A percentile compares a stretch with the other conserved stretches of the same genome.
phyloP scores from a whole-genome alignment of 2,888 invertebrate genomes.

The Entomobrya multifasciata region DNA sequence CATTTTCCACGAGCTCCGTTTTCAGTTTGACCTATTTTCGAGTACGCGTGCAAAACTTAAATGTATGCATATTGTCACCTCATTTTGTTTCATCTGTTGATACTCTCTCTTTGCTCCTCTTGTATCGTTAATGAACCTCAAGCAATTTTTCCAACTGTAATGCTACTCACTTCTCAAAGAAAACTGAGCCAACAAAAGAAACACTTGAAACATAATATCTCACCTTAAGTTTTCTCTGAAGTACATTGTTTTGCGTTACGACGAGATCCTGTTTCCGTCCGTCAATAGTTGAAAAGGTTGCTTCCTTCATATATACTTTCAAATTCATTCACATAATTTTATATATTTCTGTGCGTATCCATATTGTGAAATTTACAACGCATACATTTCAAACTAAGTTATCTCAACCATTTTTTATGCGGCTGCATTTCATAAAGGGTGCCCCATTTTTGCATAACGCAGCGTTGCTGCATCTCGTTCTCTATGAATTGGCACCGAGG shows the following conservation, averaged over 20 bases:
- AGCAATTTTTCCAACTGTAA: constrained; percentile 44
- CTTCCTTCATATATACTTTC: neutral
- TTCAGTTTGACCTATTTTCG: too few relatives aligned
- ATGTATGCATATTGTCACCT: neutral
- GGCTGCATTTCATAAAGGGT: constrained; percentile 31
- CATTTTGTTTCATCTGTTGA: constrained; percentile 55
- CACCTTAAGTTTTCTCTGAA: constrained; percentile 21
- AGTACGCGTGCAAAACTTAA: neutral
- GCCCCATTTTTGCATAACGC: constrained; percentile 62
- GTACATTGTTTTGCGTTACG: constrained; percentile 52
- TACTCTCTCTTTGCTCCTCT: constrained; percentile 42
- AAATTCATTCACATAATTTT: neutral
- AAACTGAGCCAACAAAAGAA: constrained; percentile 58
- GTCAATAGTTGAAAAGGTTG: constrained; percentile 1
- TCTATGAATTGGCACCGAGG: constrained; percentile 61
- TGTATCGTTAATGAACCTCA: constrained; percentile 48
- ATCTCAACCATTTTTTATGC: constrained; percentile 7
- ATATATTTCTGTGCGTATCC: neutral
- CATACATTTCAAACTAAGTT: neutral
- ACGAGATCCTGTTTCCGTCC: constrained; percentile 52
- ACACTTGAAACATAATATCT: constrained; percentile 65
- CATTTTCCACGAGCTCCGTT: too few relatives aligned
- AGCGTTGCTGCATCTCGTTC: constrained; percentile 48
- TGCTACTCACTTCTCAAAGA: constrained; percentile 32
- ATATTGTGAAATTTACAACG: neutral